Evolutionary conservation across 2,888 invertebrate species (phyloP).

Genomic region (Clunio marinus): DNA sequence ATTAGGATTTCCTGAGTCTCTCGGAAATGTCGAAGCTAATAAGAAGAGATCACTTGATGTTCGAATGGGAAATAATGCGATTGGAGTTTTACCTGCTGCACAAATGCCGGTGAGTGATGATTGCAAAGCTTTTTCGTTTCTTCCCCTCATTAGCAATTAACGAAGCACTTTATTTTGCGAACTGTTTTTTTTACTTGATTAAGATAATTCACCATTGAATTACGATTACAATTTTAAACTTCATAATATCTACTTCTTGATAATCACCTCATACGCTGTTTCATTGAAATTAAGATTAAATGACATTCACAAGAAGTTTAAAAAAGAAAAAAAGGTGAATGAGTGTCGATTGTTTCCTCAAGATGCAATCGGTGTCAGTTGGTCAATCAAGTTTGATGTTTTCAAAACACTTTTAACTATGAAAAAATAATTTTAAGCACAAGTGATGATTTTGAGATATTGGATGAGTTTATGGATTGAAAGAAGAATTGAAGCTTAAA

Average conservation of each 20-base stretch:
- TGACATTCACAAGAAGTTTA: background rate
- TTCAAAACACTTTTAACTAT: too few relatives aligned
- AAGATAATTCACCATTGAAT: too few relatives aligned
- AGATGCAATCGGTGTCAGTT: conserved; percentile 4
- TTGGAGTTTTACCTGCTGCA: conserved; percentile 46
- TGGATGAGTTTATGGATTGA: too few relatives aligned
- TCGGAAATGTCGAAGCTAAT: conserved; percentile 67
- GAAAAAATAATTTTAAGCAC: too few relatives aligned
- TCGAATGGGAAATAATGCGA: conserved; percentile 52
- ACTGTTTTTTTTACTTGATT: background rate
- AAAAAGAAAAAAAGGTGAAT: background rate
- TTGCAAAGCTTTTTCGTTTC: too few relatives aligned
- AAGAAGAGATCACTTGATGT: conserved; percentile 63
- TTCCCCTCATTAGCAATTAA: conserved; percentile 37
- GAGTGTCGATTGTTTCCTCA: background rate
- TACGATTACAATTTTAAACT: too few relatives aligned
- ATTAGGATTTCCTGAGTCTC: conserved; percentile 75
- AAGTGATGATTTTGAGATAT: too few relatives aligned
- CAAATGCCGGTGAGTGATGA: conserved; percentile 43
- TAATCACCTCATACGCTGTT: background rate
- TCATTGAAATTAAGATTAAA: background rate
- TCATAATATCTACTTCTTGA: too few relatives aligned
- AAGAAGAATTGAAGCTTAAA: too few relatives aligned
- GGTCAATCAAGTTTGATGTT: too few relatives aligned
- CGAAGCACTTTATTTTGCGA: background rate